Conservation (phyloP, 2,797 vertebrate species). For the Smutsia temminckii region DNA sequence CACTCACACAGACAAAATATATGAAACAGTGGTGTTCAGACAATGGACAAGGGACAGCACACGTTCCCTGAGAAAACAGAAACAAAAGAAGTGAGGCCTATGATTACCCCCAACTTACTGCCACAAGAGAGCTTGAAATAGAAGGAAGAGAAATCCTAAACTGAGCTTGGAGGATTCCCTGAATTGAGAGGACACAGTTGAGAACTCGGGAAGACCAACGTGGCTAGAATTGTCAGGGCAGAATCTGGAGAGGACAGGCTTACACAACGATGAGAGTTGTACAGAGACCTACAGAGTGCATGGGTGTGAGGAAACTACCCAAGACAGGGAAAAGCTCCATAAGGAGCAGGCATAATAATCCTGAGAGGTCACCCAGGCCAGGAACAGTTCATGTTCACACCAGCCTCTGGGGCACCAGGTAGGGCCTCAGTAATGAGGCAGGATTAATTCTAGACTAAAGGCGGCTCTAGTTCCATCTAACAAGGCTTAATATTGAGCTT, state of each 20-base stretch:
- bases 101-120: neutral
- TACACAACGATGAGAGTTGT: neutral
- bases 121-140: neutral
- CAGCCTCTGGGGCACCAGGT: neutral
- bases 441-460: neutral
- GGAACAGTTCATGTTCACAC: neutral
- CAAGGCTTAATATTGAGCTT: conserved; percentile 12
- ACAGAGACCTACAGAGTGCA: neutral
- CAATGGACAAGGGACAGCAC: neutral
- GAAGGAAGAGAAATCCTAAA: neutral
- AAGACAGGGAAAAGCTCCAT: neutral
- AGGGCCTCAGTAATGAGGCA: neutral
- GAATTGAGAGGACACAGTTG: neutral
- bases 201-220: neutral
- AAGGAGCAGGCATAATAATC: neutral
- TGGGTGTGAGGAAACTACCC: neutral
- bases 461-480: neutral
- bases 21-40: neutral
- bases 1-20: neutral
- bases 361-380: neutral
- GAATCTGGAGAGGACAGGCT: neutral
- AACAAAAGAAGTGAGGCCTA: neutral
- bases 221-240: neutral
- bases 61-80: neutral
- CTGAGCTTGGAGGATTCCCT: neutral